Base-by-base conservation (phyloP, 1,140 invertebrate species). In the Druon quercuslanigerum region DNA sequence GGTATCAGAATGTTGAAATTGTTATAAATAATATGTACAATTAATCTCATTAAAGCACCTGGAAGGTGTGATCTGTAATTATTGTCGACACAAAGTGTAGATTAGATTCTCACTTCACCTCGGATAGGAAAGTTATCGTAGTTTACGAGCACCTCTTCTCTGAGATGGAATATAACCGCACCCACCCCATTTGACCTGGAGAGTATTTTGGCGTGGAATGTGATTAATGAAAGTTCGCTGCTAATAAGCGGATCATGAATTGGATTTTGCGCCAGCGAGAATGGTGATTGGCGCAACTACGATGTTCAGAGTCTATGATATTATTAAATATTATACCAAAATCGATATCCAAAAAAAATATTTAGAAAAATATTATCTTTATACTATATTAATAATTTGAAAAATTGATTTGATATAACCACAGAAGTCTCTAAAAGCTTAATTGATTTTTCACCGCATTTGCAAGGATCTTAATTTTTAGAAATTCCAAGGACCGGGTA, bases 81-180 rank as follows among this genome's bases (percentile, higher is more conserved):
- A 20, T 20, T 3, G 56, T 17, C 25, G 19, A 13, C 19, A 33
- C 19, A 14, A 57, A 57, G n/a, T 19, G 13, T 57, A 25, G 25
- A 57, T 20, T 25, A 25, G 3, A 57, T 57, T 57, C 19, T 40
- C 60, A 66, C 25, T 16, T 66, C 14, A 66, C 25, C 20, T 66
- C 14, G 13, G 33, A 33, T 66, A 14, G 33, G 40, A 5, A 66
- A 66, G 14, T n/a, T n/a, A 66, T 40, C 60, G 2, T 12, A n/a
- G 60, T 40, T 46, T 66, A 40, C 33, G 60, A 40, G 25, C 46
- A 46, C 16, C 60, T 40, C 14, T 40, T 5, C 33, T 40, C 60
- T 66, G 13, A 5, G 40, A 66, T 66, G 60, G 60, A 66, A 66
- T 66, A 66, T 66, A 66, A 66, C 60, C 60, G 33, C 60, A 66